Evolutionary conservation across 2,797 vertebrate species (phyloP).

Genomic region (Rhadinocentrus ornatus): DNA sequence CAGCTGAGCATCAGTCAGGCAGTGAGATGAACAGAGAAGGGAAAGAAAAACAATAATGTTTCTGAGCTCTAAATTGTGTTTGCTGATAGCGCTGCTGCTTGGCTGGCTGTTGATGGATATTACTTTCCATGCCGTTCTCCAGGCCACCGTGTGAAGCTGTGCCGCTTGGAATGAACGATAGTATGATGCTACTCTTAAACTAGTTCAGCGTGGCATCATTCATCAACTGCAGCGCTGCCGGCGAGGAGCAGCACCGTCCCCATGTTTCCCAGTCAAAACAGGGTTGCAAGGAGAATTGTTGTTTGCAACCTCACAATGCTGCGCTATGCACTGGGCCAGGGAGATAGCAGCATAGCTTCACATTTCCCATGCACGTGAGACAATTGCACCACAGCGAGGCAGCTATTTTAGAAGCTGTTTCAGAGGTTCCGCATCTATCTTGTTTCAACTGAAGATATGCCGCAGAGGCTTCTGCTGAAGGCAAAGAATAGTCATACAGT

Average conservation of each 20-base stretch:
- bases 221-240: constrained; percentile 72
- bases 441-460: constrained; percentile 29
- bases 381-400: constrained; percentile 17
- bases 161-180: constrained; percentile 79
- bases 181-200: constrained; percentile 79
- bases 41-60: constrained; percentile 77
- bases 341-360: constrained; percentile 29
- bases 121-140: constrained; percentile 74
- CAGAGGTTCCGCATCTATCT: constrained; percentile 28
- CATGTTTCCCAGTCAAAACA: constrained; percentile 68
- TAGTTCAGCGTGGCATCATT: constrained; percentile 77
- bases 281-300: constrained; percentile 57
- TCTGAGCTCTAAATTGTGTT: constrained; percentile 80
- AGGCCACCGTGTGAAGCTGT: constrained; percentile 68
- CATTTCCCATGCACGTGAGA: constrained; percentile 30
- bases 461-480: constrained; percentile 31
- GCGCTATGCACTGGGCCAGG: constrained; percentile 38
- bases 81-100: constrained; percentile 79
- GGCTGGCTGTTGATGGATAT: constrained; percentile 83
- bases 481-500: constrained; percentile 3
- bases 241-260: constrained; percentile 58
- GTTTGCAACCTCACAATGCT: constrained; percentile 56
- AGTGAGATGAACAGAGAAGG: constrained; percentile 55
- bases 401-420: constrained; percentile 45
- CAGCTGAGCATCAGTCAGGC: constrained; percentile 71